phyloP scores from a whole-genome alignment of 1,140 invertebrate species.

The Lepidurus apus region DNA sequence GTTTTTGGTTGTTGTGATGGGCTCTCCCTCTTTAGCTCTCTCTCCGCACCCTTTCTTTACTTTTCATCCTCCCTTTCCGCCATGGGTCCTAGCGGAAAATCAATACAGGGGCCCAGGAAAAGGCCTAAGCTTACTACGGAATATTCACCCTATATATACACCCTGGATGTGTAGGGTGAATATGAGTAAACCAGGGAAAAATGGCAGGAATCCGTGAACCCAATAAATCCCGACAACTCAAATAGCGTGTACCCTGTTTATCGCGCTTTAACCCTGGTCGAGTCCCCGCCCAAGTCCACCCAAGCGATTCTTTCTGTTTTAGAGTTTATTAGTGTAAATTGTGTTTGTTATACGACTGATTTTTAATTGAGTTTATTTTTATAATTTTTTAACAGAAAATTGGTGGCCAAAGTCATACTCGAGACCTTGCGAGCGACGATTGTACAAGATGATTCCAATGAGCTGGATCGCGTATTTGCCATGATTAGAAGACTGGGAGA shows the following conservation, averaged over 20 bases:
- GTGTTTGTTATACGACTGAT: too few species aligned
- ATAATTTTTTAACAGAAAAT: constrained; percentile 44
- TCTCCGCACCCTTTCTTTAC: not conserved
- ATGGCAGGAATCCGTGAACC: not conserved
- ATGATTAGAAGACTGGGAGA: constrained; percentile 47
- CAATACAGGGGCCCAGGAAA: not conserved
- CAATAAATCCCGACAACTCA: not conserved
- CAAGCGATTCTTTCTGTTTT: not conserved
- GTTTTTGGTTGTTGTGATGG: not conserved
- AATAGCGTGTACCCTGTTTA: too few species aligned
- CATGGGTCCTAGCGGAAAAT: not conserved
- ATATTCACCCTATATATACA: too few species aligned
- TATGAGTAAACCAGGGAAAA: not conserved
- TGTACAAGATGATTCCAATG: constrained; percentile 44
- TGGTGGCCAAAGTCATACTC: constrained; percentile 47
- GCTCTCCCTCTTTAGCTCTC: not conserved
- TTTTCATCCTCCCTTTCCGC: constrained; percentile 7
- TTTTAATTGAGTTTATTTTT: constrained; percentile 23
- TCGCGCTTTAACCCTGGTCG: too few species aligned
- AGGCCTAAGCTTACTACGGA: not conserved
- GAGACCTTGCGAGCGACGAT: constrained; percentile 45
- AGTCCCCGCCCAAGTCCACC: too few species aligned
- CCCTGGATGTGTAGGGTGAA: not conserved
- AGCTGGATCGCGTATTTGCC: constrained; percentile 43
- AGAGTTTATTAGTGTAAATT: too few species aligned